Evolutionary conservation across 1,140 invertebrate genomes (phyloP).

Genomic region (Pseudachorutes palmiensis): DNA sequence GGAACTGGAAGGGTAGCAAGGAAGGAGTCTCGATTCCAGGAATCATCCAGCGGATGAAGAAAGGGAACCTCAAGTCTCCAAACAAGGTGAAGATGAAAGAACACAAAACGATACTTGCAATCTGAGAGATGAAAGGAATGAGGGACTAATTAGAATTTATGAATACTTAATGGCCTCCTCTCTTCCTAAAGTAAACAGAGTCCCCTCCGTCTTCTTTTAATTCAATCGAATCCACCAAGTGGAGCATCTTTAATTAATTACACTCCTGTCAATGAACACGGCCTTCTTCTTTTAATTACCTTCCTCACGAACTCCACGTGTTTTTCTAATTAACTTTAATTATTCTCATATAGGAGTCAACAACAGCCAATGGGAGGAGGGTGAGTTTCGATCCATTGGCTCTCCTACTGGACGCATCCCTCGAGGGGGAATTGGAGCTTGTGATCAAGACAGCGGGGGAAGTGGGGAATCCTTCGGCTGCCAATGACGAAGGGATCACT

Average conservation of each 20-base stretch:
- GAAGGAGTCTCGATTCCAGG: conserved; percentile 34
- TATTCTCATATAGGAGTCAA: conserved; percentile 33
- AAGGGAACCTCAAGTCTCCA: conserved; percentile 57
- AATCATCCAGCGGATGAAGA: conserved; percentile 55
- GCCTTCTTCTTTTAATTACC: too few species aligned
- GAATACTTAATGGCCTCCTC: background rate
- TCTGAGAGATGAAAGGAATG: background rate
- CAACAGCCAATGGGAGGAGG: conserved; percentile 47
- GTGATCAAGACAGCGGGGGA: conserved; percentile 90
- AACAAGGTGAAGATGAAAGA: conserved; percentile 33
- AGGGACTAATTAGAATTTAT: background rate
- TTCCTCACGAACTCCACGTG: too few species aligned
- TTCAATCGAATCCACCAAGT: too few species aligned
- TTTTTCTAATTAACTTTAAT: too few species aligned
- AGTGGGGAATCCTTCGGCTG: conserved; percentile 85
- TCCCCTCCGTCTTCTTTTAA: too few species aligned
- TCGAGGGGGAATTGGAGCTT: conserved; percentile 95
- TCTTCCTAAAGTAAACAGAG: conserved; percentile 28
- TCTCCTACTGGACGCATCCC: conserved; percentile 82
- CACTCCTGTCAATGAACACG: too few species aligned
- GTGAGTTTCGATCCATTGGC: conserved; percentile 98
- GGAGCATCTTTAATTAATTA: too few species aligned
- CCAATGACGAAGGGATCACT: conserved; percentile 94
- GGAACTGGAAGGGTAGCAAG: background rate
- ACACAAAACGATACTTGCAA: background rate